A percentile compares a stretch with the other conserved stretches of the same genome.
Conservation (phyloP, 2,113 vertebrate genomes). For the Xiphophorus maculatus region DNA sequence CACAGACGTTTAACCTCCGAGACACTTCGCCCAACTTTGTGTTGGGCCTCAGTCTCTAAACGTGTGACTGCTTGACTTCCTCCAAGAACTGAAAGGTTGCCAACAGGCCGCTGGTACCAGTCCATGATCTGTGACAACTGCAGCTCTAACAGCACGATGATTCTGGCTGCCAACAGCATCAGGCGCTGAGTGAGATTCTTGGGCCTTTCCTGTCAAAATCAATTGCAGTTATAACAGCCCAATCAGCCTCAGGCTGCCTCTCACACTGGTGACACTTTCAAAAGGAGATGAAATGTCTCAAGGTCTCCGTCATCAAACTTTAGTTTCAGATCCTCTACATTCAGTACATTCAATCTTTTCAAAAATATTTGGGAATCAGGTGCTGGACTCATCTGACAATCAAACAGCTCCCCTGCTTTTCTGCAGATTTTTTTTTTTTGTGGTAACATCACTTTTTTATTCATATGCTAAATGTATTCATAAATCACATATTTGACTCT, state of each 20-base stretch:
- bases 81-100: background rate
- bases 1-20: background rate
- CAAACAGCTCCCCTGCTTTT: background rate
- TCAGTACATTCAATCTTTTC: background rate
- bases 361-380: background rate
- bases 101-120: background rate
- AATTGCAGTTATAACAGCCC: background rate
- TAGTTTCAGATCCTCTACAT: background rate
- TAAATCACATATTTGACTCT: background rate
- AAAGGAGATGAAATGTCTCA: background rate
- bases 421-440: background rate
- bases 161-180: background rate
- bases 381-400: background rate
- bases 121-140: background rate
- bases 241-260: background rate
- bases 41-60: background rate
- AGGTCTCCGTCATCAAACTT: background rate
- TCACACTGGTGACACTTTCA: background rate
- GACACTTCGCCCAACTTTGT: background rate
- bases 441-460: too few species aligned
- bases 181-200: background rate
- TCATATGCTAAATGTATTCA: background rate
- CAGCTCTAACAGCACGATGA: background rate
- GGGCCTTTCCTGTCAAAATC: conserved; percentile 12
- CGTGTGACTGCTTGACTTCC: background rate